Base-by-base conservation (phyloP, 92 coral and sea anemone genomes). In the Pocillopora meandrina region DNA sequence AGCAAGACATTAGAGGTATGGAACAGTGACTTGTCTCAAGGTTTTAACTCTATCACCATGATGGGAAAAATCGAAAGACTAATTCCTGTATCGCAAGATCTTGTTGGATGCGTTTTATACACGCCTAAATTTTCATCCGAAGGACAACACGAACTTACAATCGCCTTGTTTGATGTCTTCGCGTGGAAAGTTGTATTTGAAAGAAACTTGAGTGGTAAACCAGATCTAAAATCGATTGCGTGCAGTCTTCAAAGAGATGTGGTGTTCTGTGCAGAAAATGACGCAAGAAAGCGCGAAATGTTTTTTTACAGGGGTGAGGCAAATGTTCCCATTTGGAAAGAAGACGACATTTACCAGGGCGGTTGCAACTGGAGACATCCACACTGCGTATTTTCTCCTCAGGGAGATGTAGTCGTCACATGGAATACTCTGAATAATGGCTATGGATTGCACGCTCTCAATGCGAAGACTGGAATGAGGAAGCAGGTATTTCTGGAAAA, bases 21-120 rank as follows among this genome's bases (percentile, higher is more conserved):
- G 84, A 80, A 67, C 31, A 19, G 64, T 33, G 74, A 68, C 74
- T 36, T 80, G 84, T 58, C 84, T 52, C 23, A 67, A 35, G 9
- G 21, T 23, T 5, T 16, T 52, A 10, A 17, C 3, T 17, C 74
- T 35, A 5, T 16, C n/a, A 15, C 57, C 56, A 70, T 70, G 74
- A 9, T 20, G 19, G 19, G 74, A 0, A 10, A 70, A 70, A 3
- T 70, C 74, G 56, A 70, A 34, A 70, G 23, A 36, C 56, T 70
- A 55, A 35, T 70, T 70, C 56, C 74, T 35, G 57, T 70, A 70
- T 70, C 74, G 74, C 5, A 70, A 20, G 74, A 70, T 1, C 56
- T 70, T 70, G 56, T 70, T 36, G 74, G 74, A 35, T 70, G 74
- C 56, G 56, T 70, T 1, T n/a, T 35, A 35, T 1, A 34, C 12